Evolutionary conservation across 2,888 invertebrate genomes (phyloP), one percentile per base, ranked within the genome.

Genomic region (Pantelozetes paolii): DNA sequence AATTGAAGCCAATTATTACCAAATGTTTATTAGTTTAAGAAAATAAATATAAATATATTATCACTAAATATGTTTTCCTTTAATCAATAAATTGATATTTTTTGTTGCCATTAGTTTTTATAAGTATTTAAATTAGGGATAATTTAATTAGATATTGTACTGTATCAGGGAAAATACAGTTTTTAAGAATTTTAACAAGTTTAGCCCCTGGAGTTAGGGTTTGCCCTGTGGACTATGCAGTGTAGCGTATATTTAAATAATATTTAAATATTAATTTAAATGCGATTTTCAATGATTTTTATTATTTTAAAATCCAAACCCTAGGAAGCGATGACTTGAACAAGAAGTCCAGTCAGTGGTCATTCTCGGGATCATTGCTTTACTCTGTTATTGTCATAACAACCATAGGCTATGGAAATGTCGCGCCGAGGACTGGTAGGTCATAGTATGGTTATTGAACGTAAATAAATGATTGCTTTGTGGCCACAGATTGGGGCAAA

Each of bases 351-450:
- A 91, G 92, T 82, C 83, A 89, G 89, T 83, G 83, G 83, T 80
- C 82, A 0, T 82, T 81, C 76, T 80, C 82, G 28, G 94, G 94
- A 18, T 91, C 94, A 0, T 86, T 96, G 26, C 92, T 95, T 84
- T 95, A 94, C 85, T 94, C 94, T 79, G 94, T 96, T 81, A 93
- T 95, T 79, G 94, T 95, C 78, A 95, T 95, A 82, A 95, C 95
- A 73, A 95, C 95, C 45, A 95, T 95, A 78, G 95, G 94, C 48
- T 96, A 95, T 83, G 96, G 95, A 9, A 94, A 96, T 83, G 94
- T 95, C 76, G 90, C 94, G 0, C 95, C 95, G 0, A 94, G 93
- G 84, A 96, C 96, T 0, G 73, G 72, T 80, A 57, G 6, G 5
- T 48, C 48, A 48, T 9, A 9, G 18, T 48, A 11, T 48, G 3